Evolutionary conservation across 1,140 invertebrate species (phyloP).

Genomic region (Bombus confusus): DNA sequence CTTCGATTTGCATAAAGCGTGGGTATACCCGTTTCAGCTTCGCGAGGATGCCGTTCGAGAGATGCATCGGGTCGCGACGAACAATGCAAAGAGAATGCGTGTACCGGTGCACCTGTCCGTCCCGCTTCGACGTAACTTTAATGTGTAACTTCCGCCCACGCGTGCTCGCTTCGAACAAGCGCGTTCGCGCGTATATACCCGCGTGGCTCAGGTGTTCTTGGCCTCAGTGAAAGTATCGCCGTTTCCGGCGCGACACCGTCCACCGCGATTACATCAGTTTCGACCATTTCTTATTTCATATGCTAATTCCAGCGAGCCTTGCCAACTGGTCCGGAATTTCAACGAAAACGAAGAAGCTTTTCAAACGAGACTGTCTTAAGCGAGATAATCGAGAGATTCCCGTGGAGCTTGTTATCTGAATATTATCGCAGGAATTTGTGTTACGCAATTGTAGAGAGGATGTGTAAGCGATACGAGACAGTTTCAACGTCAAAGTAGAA

Average conservation of each 20-base stretch:
- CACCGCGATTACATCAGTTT: slow-evolving; percentile 53
- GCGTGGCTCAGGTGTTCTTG: background rate
- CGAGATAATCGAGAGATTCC: no score
- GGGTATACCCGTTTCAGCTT: slow-evolving; percentile 48
- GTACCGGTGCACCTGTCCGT: slow-evolving; percentile 52
- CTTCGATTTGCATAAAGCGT: slow-evolving; percentile 62
- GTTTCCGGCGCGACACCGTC: slow-evolving; percentile 39
- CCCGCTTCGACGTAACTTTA: slow-evolving; percentile 66
- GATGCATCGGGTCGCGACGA: slow-evolving; percentile 18
- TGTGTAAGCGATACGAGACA: no score
- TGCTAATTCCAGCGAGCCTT: slow-evolving; percentile 1
- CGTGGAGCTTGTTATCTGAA: no score
- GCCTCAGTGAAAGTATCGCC: slow-evolving; percentile 43
- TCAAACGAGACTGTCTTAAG: background rate
- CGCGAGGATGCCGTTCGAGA: slow-evolving; percentile 15
- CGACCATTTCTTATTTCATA: background rate
- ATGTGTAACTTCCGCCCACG: slow-evolving; percentile 72
- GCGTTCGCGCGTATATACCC: background rate
- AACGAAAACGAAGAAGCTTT: background rate
- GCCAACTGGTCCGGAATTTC: background rate
- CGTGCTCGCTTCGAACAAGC: slow-evolving; percentile 26
- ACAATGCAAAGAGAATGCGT: slow-evolving; percentile 61
- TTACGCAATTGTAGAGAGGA: no score
- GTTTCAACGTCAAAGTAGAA: no score
- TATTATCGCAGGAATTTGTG: no score